Percentiles rank a stretch among this genome's conserved stretches.
Evolutionary conservation across 2,113 vertebrate genomes (phyloP).

Genomic region (Scopus umbretta): DNA sequence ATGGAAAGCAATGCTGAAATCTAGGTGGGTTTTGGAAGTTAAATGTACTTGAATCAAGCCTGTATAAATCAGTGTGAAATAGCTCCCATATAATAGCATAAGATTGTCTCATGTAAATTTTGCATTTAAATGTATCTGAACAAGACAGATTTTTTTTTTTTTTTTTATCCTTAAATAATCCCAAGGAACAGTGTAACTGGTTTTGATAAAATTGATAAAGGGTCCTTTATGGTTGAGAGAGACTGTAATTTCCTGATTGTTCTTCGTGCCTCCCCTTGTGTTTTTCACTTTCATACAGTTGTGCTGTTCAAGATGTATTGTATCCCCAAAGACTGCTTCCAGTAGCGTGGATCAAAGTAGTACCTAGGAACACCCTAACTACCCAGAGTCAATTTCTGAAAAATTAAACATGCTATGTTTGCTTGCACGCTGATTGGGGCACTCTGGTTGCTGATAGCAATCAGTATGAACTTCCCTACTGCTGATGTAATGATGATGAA

Average conservation of each 20-base stretch:
- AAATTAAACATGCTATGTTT: conserved; percentile 69
- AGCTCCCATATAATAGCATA: neutral
- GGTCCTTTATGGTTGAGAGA: conserved; percentile 38
- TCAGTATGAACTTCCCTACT: conserved; percentile 86
- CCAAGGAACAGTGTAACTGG: neutral
- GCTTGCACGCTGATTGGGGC: conserved; percentile 72
- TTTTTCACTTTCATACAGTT: conserved; percentile 30
- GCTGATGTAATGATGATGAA: conserved; percentile 96
- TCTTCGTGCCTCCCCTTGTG: conserved; percentile 27
- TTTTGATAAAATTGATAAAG: conserved; percentile 57
- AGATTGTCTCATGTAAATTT: neutral
- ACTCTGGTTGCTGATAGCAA: conserved; percentile 79
- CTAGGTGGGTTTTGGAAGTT: neutral
- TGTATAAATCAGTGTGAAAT: conserved; percentile 24
- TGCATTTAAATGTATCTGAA: conserved; percentile 3
- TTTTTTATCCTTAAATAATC: conserved; percentile 32
- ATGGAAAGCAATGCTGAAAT: conserved; percentile 8
- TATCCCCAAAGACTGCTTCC: conserved; percentile 53
- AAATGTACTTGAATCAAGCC: neutral
- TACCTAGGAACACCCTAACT: conserved; percentile 41
- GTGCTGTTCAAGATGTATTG: conserved; percentile 12
- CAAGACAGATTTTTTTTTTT: neutral
- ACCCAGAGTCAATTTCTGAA: conserved; percentile 58
- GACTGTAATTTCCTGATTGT: conserved; percentile 50
- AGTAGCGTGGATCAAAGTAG: conserved; percentile 49